Conservation (phyloP, 2,113 vertebrate genomes). For the Tichodroma muraria region DNA sequence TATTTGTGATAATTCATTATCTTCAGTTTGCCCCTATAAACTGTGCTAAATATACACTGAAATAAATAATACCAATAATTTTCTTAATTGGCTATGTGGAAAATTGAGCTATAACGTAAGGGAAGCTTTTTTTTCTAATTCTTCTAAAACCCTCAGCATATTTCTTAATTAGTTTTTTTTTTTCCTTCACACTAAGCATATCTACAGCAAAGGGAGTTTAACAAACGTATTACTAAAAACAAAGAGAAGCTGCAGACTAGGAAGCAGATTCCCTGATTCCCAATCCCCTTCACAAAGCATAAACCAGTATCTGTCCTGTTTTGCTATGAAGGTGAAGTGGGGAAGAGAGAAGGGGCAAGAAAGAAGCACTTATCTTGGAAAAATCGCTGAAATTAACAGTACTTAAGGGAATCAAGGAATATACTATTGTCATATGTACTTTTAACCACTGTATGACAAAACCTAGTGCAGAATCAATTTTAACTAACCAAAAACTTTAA, state of each 20-base stretch:
- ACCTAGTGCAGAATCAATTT: not conserved
- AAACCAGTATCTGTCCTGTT: not conserved
- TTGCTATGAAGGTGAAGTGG: rapidly evolving
- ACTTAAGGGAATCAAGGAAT: not conserved
- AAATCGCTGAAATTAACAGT: not conserved
- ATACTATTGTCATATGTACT: not conserved
- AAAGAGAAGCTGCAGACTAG: not conserved
- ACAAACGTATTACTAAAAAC: not conserved
- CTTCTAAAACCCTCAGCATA: not conserved
- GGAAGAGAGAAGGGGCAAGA: not conserved
- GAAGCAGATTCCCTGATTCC: not conserved
- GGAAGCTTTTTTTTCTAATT: not conserved
- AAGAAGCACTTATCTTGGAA: not conserved
- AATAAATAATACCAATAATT: not conserved
- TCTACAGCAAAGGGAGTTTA: not conserved
- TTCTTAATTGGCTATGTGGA: not conserved
- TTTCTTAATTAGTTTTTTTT: not conserved
- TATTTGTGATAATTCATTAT: not conserved
- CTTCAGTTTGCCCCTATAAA: not conserved
- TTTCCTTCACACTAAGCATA: not conserved
- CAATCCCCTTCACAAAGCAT: not conserved
- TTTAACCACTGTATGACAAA: not conserved
- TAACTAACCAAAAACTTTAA: not conserved
- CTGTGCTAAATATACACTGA: not conserved
- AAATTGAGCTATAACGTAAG: not conserved